These are phyloP conservation scores for Sclerodermus sp. DNA, from an alignment of 2,888 invertebrate species.

Conservation along the genomic window DNA sequence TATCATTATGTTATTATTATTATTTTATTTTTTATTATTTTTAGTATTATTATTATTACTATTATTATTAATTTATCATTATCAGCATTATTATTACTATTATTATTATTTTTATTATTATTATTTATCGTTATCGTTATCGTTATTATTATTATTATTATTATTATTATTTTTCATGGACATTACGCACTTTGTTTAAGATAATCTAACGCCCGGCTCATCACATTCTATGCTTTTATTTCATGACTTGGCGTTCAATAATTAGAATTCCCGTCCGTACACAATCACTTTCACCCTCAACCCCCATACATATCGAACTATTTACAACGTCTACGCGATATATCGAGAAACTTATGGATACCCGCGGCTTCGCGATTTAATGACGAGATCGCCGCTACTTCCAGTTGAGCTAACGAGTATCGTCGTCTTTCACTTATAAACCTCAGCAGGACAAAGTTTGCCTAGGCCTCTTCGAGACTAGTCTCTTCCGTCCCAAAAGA, in stretches of 20 bases:
- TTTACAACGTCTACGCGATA: conserved; percentile 34
- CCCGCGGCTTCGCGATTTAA: no score
- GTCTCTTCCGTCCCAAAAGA: no score
- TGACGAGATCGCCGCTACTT: no score
- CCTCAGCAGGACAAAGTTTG: no score
- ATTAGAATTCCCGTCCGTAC: no score
- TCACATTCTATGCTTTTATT: conserved; percentile 8
- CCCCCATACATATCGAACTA: conserved; percentile 28
- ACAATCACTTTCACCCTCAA: background rate
- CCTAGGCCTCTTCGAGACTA: no score
- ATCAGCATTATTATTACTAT: conserved; percentile 22
- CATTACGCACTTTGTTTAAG: conserved; percentile 22
- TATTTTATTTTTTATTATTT: conserved; percentile 25
- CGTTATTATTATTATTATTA: conserved; percentile 19
- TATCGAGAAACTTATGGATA: no score
- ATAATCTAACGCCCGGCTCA: conserved; percentile 8
- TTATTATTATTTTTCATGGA: conserved; percentile 29
- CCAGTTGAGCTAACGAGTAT: no score
- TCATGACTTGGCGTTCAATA: no score
- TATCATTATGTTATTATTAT: conserved; percentile 29
- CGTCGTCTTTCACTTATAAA: no score
- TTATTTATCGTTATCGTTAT: conserved; percentile 26
- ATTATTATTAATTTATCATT: conserved; percentile 16
- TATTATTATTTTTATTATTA: conserved; percentile 27
- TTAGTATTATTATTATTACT: conserved; percentile 30